Conservation (phyloP, 2,888 invertebrate genomes). For the Eilema depressum region DNA sequence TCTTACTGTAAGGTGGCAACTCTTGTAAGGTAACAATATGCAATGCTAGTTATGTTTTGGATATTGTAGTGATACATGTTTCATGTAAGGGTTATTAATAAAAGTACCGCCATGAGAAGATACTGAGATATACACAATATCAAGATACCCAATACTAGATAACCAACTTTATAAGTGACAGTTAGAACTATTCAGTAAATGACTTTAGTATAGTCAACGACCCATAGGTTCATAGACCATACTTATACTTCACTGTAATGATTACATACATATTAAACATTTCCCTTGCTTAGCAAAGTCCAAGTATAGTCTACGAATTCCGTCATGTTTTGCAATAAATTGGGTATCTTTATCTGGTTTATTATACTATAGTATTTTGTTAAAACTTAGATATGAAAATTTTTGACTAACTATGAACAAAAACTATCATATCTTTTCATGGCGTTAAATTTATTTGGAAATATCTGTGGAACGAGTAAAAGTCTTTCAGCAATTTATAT, state of each 20-base stretch:
- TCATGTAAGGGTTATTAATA: not conserved
- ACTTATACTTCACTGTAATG: not conserved
- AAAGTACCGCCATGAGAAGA: not conserved
- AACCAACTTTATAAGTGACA: not conserved
- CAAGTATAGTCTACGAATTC: not conserved
- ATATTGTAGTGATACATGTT: not conserved
- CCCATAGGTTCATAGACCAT: not conserved
- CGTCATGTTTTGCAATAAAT: not conserved
- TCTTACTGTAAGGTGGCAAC: not conserved
- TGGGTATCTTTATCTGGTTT: not conserved
- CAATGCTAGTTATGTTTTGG: not conserved
- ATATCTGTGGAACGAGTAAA: not conserved
- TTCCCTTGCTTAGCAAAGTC: not conserved
- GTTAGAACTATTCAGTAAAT: not conserved
- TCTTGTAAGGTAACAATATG: not conserved
- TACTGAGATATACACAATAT: not conserved
- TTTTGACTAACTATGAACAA: not conserved
- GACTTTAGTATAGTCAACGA: too few species aligned
- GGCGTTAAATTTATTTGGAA: not conserved
- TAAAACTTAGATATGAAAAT: not conserved
- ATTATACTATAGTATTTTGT: not conserved
- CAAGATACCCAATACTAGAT: constrained; percentile 1
- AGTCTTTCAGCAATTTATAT: not conserved
- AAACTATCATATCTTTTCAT: not conserved
- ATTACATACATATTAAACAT: not conserved